A percentile compares a stretch with the other conserved stretches of the same genome.
Evolutionary conservation across 2,888 invertebrate genomes (phyloP).

Genomic region (Tyria jacobaeae): DNA sequence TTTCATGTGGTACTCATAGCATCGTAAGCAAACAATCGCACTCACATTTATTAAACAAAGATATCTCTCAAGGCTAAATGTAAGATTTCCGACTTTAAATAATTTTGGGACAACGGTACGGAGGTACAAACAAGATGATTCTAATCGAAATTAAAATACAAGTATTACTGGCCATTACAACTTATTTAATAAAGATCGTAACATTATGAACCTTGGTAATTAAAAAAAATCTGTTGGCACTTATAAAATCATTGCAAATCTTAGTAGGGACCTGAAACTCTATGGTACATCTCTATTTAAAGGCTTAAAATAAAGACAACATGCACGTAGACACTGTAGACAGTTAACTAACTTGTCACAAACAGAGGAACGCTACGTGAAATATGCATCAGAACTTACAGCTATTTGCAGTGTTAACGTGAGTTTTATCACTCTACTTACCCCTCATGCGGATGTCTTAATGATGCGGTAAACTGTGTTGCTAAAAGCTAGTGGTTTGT

Average conservation of each 20-base stretch:
- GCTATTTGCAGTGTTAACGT: conserved; percentile 25
- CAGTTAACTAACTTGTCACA: conserved; percentile 42
- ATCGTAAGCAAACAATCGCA: no score
- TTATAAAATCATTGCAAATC: not conserved
- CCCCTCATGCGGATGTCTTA: conserved; percentile 11
- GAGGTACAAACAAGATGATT: no score
- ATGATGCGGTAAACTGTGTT: conserved; percentile 11
- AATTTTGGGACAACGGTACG: no score
- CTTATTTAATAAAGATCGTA: no score
- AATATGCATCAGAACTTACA: conserved; percentile 23
- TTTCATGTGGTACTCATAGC: no score
- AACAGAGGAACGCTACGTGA: conserved; percentile 37
- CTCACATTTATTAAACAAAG: no score
- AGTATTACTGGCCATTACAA: no score
- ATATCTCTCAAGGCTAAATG: no score
- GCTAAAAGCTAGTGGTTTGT: conserved; percentile 12
- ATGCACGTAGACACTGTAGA: conserved; percentile 24
- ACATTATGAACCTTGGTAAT: no score
- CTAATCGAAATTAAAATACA: no score
- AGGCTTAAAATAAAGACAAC: conserved; percentile 46
- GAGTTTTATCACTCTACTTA: conserved; percentile 20
- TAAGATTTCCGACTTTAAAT: no score
- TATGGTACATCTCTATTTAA: conserved; percentile 44
- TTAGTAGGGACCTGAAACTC: conserved; percentile 38
- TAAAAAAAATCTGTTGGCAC: no score